phyloP scores from a whole-genome alignment of 2,113 vertebrate genomes.

The Triplophysa rosa region DNA sequence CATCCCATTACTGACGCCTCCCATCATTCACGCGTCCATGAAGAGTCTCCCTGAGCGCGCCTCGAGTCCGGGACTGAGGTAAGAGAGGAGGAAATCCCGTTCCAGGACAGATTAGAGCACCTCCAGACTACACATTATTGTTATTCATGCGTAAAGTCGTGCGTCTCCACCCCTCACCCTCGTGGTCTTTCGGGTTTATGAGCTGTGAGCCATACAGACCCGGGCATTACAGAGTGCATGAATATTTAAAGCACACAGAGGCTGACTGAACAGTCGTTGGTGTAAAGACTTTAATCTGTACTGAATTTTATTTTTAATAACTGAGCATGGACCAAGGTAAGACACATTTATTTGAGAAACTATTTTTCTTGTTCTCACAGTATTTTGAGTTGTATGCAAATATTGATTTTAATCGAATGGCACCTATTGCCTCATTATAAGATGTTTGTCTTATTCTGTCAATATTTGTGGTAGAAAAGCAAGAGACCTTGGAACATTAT shows the following conservation, averaged over 20 bases:
- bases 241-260: slow-evolving; percentile 59
- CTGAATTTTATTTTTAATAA: background rate
- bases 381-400: background rate
- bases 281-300: background rate
- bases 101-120: slow-evolving; percentile 9
- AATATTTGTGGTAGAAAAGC: background rate
- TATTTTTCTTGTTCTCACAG: background rate
- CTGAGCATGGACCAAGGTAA: slow-evolving; percentile 70
- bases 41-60: background rate
- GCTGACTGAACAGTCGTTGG: background rate
- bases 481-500: background rate
- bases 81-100: slow-evolving; percentile 10
- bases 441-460: background rate
- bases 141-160: slow-evolving; percentile 25
- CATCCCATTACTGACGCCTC: background rate
- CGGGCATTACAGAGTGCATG: background rate
- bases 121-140: slow-evolving; percentile 21
- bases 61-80: background rate
- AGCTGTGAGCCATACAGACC: slow-evolving; percentile 55
- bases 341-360: slow-evolving; percentile 1
- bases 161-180: slow-evolving; percentile 28
- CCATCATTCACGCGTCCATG: background rate
- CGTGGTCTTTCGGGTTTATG: slow-evolving; percentile 55
- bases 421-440: background rate
- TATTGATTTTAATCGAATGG: background rate